phyloP scores from a whole-genome alignment of 2,113 vertebrate genomes.

The Gambusia holbrooki region DNA sequence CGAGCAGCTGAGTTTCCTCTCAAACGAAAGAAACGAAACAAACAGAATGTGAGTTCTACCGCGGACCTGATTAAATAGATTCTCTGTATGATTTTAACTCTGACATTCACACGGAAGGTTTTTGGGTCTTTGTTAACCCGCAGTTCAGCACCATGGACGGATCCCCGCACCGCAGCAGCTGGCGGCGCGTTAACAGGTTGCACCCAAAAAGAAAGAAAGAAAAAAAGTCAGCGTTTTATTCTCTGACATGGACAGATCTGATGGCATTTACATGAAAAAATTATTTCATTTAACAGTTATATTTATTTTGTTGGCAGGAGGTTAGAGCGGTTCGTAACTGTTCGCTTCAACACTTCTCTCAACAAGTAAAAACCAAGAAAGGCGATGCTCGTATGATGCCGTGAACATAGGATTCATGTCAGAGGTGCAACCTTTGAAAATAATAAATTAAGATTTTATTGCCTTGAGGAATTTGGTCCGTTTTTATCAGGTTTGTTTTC shows the following conservation, averaged over 20 bases:
- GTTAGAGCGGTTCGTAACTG: too few species aligned
- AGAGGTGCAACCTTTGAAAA: conserved; percentile 14
- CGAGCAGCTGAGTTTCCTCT: background rate
- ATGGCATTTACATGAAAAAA: background rate
- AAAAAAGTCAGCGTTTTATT: conserved; percentile 1
- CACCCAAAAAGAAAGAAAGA: conserved; percentile 1
- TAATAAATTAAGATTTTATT: conserved; percentile 20
- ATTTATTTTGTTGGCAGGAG: background rate
- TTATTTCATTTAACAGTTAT: background rate
- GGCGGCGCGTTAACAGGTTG: conserved; percentile 67
- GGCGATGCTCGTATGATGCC: background rate
- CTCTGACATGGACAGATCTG: background rate
- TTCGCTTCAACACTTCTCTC: conserved; percentile 3
- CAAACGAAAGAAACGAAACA: background rate
- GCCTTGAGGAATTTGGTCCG: background rate
- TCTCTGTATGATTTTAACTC: background rate
- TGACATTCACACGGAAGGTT: conserved; percentile 18
- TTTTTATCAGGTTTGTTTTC: conserved; percentile 26
- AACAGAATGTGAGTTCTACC: background rate
- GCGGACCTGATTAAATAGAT: background rate
- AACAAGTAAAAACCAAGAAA: background rate
- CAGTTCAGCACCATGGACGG: conserved; percentile 41
- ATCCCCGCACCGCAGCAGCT: background rate
- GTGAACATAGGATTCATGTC: background rate
- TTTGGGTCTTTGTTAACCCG: conserved; percentile 21